These are phyloP conservation scores for Deroplatys truncata DNA, from an alignment of 2,888 invertebrate genomes.

Conservation along the genomic window DNA sequence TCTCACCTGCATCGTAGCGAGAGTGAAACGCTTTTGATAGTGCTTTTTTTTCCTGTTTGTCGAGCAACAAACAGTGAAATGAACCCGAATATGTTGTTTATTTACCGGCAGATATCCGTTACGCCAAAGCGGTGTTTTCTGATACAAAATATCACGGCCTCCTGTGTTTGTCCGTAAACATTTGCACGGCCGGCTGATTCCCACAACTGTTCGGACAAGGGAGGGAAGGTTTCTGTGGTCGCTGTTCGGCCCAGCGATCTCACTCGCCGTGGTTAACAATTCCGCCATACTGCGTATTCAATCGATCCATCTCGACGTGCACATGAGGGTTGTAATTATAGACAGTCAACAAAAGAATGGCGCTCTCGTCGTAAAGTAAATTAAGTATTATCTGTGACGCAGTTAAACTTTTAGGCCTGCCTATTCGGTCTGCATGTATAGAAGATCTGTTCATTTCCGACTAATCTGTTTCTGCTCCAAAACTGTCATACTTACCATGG, in stretches of 20 bases:
- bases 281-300: no score
- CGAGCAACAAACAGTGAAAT: not conserved
- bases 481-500: no score
- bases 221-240: not conserved
- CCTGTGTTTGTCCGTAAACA: not conserved
- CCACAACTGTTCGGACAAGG: not conserved
- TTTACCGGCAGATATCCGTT: not conserved
- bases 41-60: not conserved
- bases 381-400: no score
- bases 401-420: no score
- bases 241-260: not conserved
- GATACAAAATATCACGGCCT: not conserved
- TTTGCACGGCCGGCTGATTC: not conserved
- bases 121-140: not conserved
- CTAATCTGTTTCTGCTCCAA: no score
- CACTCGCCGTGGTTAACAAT: not conserved
- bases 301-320: no score
- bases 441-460: no score
- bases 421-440: no score
- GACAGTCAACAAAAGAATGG: no score
- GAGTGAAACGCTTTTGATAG: not conserved
- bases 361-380: no score
- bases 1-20: not conserved
- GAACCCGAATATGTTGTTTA: not conserved
- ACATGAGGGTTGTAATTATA: no score